phyloP scores from a whole-genome alignment of 2,797 vertebrate species.

The Hippocampus kuda region DNA sequence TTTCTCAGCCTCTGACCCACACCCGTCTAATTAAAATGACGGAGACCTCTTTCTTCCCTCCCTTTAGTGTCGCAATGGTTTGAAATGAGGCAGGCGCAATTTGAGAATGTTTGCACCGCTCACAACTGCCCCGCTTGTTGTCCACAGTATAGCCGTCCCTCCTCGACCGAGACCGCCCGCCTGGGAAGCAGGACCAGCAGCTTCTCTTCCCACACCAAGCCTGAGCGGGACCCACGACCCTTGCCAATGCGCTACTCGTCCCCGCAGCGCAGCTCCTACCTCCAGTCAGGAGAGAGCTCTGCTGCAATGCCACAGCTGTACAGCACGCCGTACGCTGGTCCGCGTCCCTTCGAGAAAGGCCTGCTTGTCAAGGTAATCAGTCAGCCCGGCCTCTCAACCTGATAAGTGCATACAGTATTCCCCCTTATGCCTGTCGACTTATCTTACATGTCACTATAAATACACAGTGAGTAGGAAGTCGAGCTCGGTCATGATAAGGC shows the following conservation, averaged over 20 bases:
- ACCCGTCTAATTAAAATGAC: conserved; percentile 23
- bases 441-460: conserved; percentile 39
- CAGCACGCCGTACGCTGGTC: conserved; percentile 67
- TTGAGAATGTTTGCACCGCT: not conserved
- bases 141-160: conserved; percentile 61
- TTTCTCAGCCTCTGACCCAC: conserved; percentile 27
- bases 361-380: conserved; percentile 72
- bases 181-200: conserved; percentile 69
- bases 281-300: conserved; percentile 42
- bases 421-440: conserved; percentile 34
- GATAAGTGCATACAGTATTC: conserved; percentile 37
- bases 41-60: conserved; percentile 1
- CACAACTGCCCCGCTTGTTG: conserved; percentile 8
- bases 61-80: conserved; percentile 1
- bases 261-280: conserved; percentile 50
- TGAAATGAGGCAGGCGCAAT: not conserved
- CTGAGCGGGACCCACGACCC: conserved; percentile 51
- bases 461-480: conserved; percentile 9
- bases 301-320: conserved; percentile 59
- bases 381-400: conserved; percentile 21
- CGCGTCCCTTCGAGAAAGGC: conserved; percentile 52
- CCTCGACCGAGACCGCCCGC: conserved; percentile 51
- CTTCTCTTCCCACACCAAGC: conserved; percentile 68
- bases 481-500: not conserved
- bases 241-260: conserved; percentile 62